Base-by-base conservation (phyloP, 1,140 invertebrate species). In the Melitaea cinxia region DNA sequence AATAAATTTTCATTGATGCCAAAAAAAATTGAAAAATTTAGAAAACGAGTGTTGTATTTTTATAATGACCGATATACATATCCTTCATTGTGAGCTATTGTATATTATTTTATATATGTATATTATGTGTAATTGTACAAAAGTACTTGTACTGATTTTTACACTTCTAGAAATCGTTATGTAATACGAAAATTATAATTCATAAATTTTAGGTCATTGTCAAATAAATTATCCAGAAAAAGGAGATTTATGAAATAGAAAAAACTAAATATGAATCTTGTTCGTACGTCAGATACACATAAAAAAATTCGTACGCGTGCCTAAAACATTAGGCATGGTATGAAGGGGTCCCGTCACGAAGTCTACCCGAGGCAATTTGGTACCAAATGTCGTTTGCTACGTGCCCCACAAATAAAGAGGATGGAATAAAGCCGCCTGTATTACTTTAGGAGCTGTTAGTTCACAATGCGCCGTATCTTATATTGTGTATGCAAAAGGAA, bases 341-440 rank as follows among this genome's bases (percentile, higher is more conserved):
- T 39, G 70, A 65, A 75, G 71, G 78, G 75, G 71, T 75, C 72
- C 67, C 65, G 80, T 81, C 82, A 82, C 79, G 80, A 81, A 83
- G 76, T 75, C 77, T 73, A 76, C 84, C 80, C 71, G 71, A 87
- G 81, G 84, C 87, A 90, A 90, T 90, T 90, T 87, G 73, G 83
- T 83, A 81, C 80, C 87, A 83, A 88, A 90, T 86, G 83, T 88
- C 84, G 80, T 77, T 82, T 54, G 69, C 72, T 87, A 90, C 87
- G 87, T 90, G 87, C 84, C 78, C 70, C 71, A 80, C 82, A 82
- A 83, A 82, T 84, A 88, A 83, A 87, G 79, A 82, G 77, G 82
- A 81, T 75, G 61, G 80, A 77, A 84, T 85, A 78, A 83, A 82
- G 74, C 73, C 73, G 72, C 76, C 49, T 64, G 75, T 81, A 78